Conservation (phyloP, 2,113 vertebrate genomes). For the Pluvialis apricaria region DNA sequence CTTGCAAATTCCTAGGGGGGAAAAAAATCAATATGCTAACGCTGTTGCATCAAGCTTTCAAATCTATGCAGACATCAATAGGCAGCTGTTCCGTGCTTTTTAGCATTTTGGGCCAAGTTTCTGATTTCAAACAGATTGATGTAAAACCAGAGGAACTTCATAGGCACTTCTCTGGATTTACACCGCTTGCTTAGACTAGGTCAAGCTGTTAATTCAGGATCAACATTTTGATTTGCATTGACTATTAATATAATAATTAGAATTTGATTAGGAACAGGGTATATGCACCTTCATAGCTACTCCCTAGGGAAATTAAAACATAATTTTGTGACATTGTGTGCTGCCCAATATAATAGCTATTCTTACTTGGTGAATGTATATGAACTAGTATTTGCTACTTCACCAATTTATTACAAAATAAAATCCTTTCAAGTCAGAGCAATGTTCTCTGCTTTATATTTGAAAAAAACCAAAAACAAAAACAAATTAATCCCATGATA, state of each 20-base stretch:
- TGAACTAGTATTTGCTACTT: neutral
- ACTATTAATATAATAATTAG: neutral
- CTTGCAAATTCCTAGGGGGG: neutral
- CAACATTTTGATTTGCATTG: neutral
- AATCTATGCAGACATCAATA: conserved; percentile 33
- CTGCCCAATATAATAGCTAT: neutral
- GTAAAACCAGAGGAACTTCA: neutral
- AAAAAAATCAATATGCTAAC: conserved; percentile 23
- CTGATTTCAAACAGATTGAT: conserved; percentile 15
- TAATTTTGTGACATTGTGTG: neutral
- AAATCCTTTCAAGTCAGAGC: conserved; percentile 17
- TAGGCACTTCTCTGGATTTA: neutral
- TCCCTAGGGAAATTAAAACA: neutral
- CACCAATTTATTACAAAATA: neutral
- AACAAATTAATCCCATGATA: conserved; percentile 6
- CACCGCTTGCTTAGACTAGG: neutral
- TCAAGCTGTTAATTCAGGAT: neutral
- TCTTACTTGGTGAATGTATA: neutral
- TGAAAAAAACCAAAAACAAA: conserved; percentile 24
- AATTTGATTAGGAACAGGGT: neutral
- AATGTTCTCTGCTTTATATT: conserved; percentile 25
- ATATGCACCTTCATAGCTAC: neutral
- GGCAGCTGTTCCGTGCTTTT: neutral
- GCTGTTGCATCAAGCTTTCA: conserved; percentile 1
- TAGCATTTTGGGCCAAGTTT: conserved; percentile 27